Evolutionary conservation across 2,888 invertebrate species (phyloP).

Genomic region (Andrena marginata): DNA sequence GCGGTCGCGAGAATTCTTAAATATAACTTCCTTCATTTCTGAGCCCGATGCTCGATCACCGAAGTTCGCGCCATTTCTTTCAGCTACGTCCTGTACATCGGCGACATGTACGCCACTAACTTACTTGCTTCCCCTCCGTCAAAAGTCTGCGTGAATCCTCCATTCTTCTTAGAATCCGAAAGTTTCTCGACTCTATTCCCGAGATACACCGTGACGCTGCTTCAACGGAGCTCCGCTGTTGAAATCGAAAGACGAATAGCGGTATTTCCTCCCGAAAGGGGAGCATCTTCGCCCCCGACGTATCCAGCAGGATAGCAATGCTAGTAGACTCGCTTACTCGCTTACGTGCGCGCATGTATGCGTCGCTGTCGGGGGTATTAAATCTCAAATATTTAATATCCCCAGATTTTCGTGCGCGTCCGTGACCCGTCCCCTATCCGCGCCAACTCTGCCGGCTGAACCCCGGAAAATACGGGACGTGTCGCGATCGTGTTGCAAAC

Average conservation of each 20-base stretch:
- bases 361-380: conserved; percentile 64
- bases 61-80: background rate
- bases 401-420: conserved; percentile 54
- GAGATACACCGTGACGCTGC: conserved; percentile 18
- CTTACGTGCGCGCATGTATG: conserved; percentile 65
- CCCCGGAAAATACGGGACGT: conserved; percentile 17
- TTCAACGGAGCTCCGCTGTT: conserved; percentile 2
- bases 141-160: background rate
- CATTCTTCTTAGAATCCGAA: conserved; percentile 9
- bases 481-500: conserved; percentile 51
- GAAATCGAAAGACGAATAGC: conserved; percentile 54
- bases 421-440: background rate
- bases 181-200: conserved; percentile 6
- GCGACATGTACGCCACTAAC: no score
- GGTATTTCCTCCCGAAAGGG: conserved; percentile 38
- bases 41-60: no score
- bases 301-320: conserved; percentile 3
- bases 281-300: background rate
- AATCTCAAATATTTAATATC: conserved; percentile 78
- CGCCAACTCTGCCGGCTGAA: conserved; percentile 1
- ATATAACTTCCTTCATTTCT: no score
- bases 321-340: conserved; percentile 53
- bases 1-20: no score
- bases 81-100: background rate
- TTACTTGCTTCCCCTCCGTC: background rate